A percentile compares a stretch with the other conserved stretches of the same genome.
Evolutionary conservation across 2,113 vertebrate genomes (phyloP).

Genomic region (Empidonax traillii): DNA sequence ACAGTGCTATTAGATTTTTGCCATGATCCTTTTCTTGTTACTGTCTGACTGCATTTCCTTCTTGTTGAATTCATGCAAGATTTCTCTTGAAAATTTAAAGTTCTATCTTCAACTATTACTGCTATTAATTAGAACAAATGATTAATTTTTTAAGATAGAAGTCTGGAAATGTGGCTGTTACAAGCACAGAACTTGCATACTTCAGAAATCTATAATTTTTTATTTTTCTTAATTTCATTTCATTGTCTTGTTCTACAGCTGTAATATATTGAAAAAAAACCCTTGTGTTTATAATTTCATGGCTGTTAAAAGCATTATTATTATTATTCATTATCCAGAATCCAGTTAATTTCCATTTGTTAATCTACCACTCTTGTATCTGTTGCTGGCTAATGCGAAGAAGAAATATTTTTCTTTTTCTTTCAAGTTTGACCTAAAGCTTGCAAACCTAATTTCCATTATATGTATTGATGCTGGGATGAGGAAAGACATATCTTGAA

Average conservation of each 20-base stretch:
- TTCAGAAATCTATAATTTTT: neutral
- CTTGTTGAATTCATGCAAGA: neutral
- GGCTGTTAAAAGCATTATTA: slow-evolving; percentile 13
- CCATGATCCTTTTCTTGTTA: neutral
- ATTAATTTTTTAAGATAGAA: neutral
- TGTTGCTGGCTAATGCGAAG: slow-evolving; percentile 39
- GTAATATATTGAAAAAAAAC: neutral
- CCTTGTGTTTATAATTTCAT: slow-evolving; percentile 39
- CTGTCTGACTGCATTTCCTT: neutral
- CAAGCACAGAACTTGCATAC: neutral
- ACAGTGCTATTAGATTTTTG: neutral
- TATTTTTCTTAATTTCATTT: neutral
- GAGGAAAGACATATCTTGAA: slow-evolving; percentile 15
- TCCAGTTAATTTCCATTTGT: slow-evolving; percentile 56
- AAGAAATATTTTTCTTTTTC: slow-evolving; percentile 34
- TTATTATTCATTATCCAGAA: slow-evolving; percentile 52
- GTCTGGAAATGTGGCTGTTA: neutral
- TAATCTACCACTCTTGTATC: slow-evolving; percentile 16
- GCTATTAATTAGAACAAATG: neutral
- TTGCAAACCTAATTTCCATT: slow-evolving; percentile 46
- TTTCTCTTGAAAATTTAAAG: neutral
- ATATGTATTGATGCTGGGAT: neutral
- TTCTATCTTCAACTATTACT: neutral
- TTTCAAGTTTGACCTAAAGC: slow-evolving; percentile 8
- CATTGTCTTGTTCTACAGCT: neutral